Conservation (phyloP, 2,113 vertebrate species). For the Callaeas wilsoni region DNA sequence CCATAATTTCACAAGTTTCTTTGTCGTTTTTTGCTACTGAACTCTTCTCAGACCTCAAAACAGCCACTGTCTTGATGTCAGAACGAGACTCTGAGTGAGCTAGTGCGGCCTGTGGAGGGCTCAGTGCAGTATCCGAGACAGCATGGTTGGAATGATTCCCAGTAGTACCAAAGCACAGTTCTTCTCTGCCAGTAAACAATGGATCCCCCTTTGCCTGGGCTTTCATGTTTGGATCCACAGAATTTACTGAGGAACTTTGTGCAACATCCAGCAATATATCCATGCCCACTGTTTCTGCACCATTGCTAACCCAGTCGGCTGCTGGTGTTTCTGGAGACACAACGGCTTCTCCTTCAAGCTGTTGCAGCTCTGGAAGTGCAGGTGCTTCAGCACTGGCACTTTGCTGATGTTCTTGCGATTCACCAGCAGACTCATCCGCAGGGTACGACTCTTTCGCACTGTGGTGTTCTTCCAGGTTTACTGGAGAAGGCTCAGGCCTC, state of each 20-base stretch:
- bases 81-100: background rate
- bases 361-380: background rate
- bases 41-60: background rate
- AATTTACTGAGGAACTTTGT: background rate
- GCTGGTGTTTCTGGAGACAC: background rate
- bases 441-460: background rate
- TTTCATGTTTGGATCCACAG: background rate
- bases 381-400: background rate
- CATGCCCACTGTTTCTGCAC: background rate
- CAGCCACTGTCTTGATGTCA: background rate
- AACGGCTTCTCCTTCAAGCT: background rate
- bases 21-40: background rate
- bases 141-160: background rate
- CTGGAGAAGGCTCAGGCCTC: background rate
- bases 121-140: background rate
- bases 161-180: background rate
- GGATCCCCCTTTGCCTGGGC: background rate
- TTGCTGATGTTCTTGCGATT: background rate
- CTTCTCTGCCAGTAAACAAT: background rate
- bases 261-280: background rate
- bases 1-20: background rate
- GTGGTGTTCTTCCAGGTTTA: background rate
- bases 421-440: background rate
- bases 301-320: background rate
- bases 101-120: background rate